A percentile compares a stretch with the other conserved stretches of the same genome.
phyloP scores from a whole-genome alignment of 30 jellyfish, hydroid and myxozoan genomes.

The Turritopsis rubra region DNA sequence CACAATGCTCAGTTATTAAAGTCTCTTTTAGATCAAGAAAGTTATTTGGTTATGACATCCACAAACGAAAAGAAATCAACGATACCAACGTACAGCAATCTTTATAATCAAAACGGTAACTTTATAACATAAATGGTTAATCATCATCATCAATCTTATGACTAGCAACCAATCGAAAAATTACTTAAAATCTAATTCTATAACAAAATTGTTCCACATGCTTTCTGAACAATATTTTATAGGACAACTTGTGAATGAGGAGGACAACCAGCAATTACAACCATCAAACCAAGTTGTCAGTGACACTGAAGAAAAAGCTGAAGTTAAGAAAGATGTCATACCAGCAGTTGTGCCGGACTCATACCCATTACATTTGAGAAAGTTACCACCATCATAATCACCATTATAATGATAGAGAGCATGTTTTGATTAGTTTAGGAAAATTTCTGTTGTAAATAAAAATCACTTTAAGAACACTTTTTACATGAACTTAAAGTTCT shows the following conservation, averaged over 20 bases:
- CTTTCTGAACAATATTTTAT: neutral
- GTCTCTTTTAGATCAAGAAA: neutral
- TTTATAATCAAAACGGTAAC: neutral
- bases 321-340: neutral
- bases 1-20: too few species aligned
- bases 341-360: neutral
- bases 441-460: neutral
- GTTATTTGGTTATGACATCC: neutral
- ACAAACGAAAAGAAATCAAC: neutral
- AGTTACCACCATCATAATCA: neutral
- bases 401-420: too few species aligned
- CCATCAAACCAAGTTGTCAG: neutral
- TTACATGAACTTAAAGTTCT: too few species aligned
- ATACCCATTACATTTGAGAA: neutral
- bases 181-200: too few species aligned
- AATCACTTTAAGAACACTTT: neutral
- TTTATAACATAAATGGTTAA: too few species aligned
- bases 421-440: neutral
- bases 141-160: too few species aligned
- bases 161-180: too few species aligned
- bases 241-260: neutral
- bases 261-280: neutral
- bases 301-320: neutral
- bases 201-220: too few species aligned
- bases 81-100: neutral